Percentiles rank a stretch among this genome's conserved stretches.
These are phyloP conservation scores for Andricus curvator DNA, from an alignment of 2,888 invertebrate genomes.

Conservation along the genomic window DNA sequence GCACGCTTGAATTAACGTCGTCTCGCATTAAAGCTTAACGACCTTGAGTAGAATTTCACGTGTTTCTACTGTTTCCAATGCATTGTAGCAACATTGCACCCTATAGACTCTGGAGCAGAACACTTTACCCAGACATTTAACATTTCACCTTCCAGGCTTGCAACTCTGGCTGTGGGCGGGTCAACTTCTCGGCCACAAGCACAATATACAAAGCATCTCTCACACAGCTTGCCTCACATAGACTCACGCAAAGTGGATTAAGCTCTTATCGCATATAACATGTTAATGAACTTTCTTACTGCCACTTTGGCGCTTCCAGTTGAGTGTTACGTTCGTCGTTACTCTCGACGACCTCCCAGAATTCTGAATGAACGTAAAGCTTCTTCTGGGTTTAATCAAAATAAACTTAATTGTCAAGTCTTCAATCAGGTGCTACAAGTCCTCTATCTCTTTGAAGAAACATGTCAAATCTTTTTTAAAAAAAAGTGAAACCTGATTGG, in stretches of 20 bases:
- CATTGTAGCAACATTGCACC: constrained; percentile 1
- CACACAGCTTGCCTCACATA: constrained; percentile 21
- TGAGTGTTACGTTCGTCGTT: constrained; percentile 8
- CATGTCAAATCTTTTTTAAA: too few relatives aligned
- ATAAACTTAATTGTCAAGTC: background rate
- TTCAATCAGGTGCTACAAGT: too few relatives aligned
- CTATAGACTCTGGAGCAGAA: background rate
- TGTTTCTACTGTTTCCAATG: constrained; percentile 19
- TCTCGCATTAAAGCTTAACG: constrained; percentile 28
- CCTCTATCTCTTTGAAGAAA: too few relatives aligned
- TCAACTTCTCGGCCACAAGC: constrained; percentile 36
- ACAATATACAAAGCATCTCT: constrained; percentile 18
- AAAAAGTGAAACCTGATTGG: too few relatives aligned
- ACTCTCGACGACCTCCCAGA: background rate
- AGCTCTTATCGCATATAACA: constrained; percentile 47
- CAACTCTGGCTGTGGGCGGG: constrained; percentile 6
- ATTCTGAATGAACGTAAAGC: background rate
- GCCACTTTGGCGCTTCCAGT: constrained; percentile 13
- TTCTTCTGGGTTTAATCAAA: background rate
- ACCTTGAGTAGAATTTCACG: constrained; percentile 31
- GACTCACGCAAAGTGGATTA: constrained; percentile 49
- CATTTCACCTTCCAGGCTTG: constrained; percentile 27
- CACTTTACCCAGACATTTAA: constrained; percentile 35
- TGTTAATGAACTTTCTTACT: constrained; percentile 52
- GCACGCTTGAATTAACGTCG: constrained; percentile 13